These are phyloP conservation scores for Nyctibius bracteatus DNA, from an alignment of 2,113 vertebrate species.

Conservation along the genomic window DNA sequence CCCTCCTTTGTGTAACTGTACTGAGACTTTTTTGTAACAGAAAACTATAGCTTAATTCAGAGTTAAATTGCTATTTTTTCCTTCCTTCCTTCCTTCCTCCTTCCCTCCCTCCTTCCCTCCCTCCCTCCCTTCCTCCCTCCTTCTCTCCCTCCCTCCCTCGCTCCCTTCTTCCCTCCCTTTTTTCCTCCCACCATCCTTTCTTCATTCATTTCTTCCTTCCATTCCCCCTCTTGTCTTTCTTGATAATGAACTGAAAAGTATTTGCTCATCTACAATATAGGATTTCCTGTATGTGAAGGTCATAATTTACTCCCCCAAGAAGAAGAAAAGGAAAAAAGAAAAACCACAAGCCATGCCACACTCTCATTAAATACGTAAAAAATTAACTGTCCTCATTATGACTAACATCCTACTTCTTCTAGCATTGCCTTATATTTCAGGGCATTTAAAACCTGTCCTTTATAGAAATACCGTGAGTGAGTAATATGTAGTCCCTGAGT, in stretches of 20 bases:
- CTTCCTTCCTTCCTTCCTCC: neutral
- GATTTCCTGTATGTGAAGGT: conserved; percentile 10
- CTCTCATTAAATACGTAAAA: conserved; percentile 36
- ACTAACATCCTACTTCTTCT: conserved; percentile 56
- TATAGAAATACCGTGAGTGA: conserved; percentile 40
- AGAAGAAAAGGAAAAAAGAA: neutral
- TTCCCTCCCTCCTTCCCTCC: neutral
- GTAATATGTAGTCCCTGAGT: conserved; percentile 30
- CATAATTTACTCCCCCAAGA: conserved; percentile 50
- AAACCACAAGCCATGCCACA: neutral
- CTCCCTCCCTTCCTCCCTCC: neutral
- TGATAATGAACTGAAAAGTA: neutral
- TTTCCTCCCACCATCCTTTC: neutral
- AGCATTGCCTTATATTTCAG: conserved; percentile 57
- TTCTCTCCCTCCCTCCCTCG: too few species aligned
- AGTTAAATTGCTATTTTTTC: neutral
- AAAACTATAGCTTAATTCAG: neutral
- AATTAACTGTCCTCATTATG: conserved; percentile 53
- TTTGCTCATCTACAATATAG: neutral
- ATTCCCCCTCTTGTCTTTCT: neutral
- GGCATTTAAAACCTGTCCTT: conserved; percentile 52
- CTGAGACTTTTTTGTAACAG: neutral
- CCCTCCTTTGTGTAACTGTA: neutral
- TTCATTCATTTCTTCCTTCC: neutral
- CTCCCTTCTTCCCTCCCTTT: too few species aligned